These are phyloP conservation scores for Anoplopoma fimbria DNA, from an alignment of 2,113 vertebrate species.

Conservation along the genomic window DNA sequence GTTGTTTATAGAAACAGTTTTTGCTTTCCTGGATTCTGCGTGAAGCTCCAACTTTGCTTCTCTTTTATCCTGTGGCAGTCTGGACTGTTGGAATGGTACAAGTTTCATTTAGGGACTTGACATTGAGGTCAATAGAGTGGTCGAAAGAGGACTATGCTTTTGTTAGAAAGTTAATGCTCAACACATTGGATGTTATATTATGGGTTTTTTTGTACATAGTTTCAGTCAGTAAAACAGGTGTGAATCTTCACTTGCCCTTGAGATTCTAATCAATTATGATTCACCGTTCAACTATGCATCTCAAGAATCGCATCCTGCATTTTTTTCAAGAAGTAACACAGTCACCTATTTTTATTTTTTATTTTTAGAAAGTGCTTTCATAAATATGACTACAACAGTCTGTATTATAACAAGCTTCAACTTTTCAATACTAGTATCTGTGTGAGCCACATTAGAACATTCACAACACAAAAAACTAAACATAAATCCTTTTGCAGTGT, in stretches of 20 bases:
- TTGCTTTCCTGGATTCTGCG: background rate
- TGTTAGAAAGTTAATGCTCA: slow-evolving; percentile 10
- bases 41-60: background rate
- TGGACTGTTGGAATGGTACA: background rate
- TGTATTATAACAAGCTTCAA: background rate
- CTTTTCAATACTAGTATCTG: background rate
- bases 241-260: too few relatives aligned
- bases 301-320: background rate
- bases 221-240: background rate
- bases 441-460: background rate
- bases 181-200: background rate
- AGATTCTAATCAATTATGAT: background rate
- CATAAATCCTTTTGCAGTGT: too few relatives aligned
- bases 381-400: background rate
- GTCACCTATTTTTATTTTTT: background rate
- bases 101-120: background rate
- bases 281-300: background rate
- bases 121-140: background rate
- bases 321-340: background rate
- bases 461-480: background rate
- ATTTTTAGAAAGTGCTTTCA: background rate
- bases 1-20: slow-evolving; percentile 16
- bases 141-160: background rate
- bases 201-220: background rate
- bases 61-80: background rate